These are phyloP conservation scores for Athetis lepigone DNA, from an alignment of 2,888 invertebrate species.

Conservation along the genomic window DNA sequence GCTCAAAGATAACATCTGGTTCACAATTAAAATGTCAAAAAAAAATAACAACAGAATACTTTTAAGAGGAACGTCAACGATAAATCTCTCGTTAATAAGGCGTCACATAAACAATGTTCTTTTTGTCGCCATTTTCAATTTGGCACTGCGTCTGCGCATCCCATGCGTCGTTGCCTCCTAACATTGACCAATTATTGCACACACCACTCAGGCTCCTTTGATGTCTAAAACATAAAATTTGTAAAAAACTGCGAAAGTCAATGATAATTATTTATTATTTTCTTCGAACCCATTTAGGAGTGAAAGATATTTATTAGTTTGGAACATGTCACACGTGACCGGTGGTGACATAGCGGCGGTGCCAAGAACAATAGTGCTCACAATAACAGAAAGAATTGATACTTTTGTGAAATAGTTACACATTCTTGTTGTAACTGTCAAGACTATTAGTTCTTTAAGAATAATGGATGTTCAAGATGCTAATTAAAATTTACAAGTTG, in stretches of 20 bases:
- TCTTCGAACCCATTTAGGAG: constrained; percentile 65
- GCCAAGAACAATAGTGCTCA: constrained; percentile 63
- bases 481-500: constrained; percentile 8
- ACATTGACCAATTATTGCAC: constrained; percentile 78
- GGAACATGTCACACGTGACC: constrained; percentile 55
- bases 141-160: constrained; percentile 77
- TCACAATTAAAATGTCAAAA: constrained; percentile 61
- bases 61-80: constrained; percentile 73
- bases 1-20: constrained; percentile 53
- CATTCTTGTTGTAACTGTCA: constrained; percentile 20
- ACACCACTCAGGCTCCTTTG: constrained; percentile 75
- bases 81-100: constrained; percentile 86
- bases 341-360: constrained; percentile 55
- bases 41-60: constrained; percentile 69
- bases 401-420: constrained; percentile 33
- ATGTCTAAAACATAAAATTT: constrained; percentile 74
- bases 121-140: constrained; percentile 79
- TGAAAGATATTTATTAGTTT: constrained; percentile 62
- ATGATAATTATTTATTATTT: constrained; percentile 67
- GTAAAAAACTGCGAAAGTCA: constrained; percentile 68
- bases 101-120: constrained; percentile 81
- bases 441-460: constrained; percentile 18
- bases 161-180: constrained; percentile 73
- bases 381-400: constrained; percentile 40
- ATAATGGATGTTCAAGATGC: background rate